Conservation (phyloP, 1,140 invertebrate species). For the Drosophila melanogaster region DNA sequence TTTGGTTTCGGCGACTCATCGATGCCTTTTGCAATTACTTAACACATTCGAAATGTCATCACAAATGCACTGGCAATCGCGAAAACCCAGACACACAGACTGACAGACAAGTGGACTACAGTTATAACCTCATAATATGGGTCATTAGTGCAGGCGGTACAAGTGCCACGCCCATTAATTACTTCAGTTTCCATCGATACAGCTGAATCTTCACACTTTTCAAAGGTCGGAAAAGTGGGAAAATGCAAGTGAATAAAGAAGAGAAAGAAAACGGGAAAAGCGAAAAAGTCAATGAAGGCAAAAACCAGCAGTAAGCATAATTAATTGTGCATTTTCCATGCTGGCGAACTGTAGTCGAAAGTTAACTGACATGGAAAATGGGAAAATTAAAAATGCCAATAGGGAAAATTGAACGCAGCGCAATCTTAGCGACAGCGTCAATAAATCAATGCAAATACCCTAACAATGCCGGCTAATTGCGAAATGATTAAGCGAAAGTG, state of each 20-base stretch:
- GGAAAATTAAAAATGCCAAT: slow-evolving; percentile 19
- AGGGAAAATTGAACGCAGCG: background rate
- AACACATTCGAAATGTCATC: slow-evolving; percentile 40
- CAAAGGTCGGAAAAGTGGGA: slow-evolving; percentile 20
- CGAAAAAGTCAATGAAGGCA: background rate
- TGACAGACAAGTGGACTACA: background rate
- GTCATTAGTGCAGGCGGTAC: slow-evolving; percentile 58
- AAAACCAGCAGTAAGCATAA: slow-evolving; percentile 36
- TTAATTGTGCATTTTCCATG: slow-evolving; percentile 62
- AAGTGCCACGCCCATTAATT: slow-evolving; percentile 60
- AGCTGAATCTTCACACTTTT: slow-evolving; percentile 50
- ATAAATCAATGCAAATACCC: slow-evolving; percentile 44
- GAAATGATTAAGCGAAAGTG: slow-evolving; percentile 67
- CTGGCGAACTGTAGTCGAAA: slow-evolving; percentile 24
- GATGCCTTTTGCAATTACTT: slow-evolving; percentile 54
- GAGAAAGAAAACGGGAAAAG: slow-evolving; percentile 17
- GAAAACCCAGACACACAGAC: background rate
- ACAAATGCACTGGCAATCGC: slow-evolving; percentile 38
- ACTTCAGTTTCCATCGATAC: slow-evolving; percentile 51
- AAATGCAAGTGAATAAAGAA: background rate
- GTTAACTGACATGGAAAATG: slow-evolving; percentile 36
- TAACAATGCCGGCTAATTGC: slow-evolving; percentile 59
- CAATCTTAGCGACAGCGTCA: slow-evolving; percentile 28
- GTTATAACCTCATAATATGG: slow-evolving; percentile 56
- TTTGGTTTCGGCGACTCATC: slow-evolving; percentile 36